Evolutionary conservation across 2,113 vertebrate genomes (phyloP), one percentile per base, ranked within the genome.

Genomic region (Aphyosemion australe): DNA sequence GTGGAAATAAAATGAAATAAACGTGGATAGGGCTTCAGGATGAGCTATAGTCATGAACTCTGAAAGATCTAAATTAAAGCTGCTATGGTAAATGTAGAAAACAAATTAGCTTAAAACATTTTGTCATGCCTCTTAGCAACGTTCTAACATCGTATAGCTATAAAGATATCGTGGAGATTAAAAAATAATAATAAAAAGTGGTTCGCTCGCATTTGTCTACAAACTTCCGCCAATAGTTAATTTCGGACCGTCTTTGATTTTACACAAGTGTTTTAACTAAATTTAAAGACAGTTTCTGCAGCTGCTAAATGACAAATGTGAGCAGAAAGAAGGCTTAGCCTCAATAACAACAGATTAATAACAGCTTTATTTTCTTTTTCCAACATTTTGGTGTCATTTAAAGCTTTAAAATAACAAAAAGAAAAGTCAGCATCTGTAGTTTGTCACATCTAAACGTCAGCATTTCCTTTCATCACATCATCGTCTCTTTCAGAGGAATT

Each of bases 1-100:
- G 69, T n/a, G 80, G 47, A 69, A 65, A 61, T 61, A 43, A 75
- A 82, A 66, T 80, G 62, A 80, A 82, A 76, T 61, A 64, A 59
- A 74, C 49, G 51, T 57, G 57, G 60, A 62, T 41, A 67, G 50
- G 31, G 41, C 21, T 79, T 64, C 34, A 59, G 59, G 55, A 56
- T 12, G 26, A 57, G 71, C 47, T 31, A 14, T 18, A 56, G 18
- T 55, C 65, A 43, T 43, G 41, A 49, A 57, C 55, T 42, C 4
- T 9, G 14, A 32, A 19, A 26, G 14, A 65, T 11, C 9, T 18
- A 4, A 46, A 14, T 49, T 6, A 21, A 41, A 42, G 8, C n/a
- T n/a, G n/a, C n/a, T n/a, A n/a, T n/a, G n/a, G n/a, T n/a, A n/a
- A n/a, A n/a, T n/a, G n/a, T n/a, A n/a, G n/a, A n/a, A n/a, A n/a